Percentiles rank a stretch among this genome's conserved stretches.
Conservation (phyloP, 2,797 vertebrate genomes). For the Ara ararauna region DNA sequence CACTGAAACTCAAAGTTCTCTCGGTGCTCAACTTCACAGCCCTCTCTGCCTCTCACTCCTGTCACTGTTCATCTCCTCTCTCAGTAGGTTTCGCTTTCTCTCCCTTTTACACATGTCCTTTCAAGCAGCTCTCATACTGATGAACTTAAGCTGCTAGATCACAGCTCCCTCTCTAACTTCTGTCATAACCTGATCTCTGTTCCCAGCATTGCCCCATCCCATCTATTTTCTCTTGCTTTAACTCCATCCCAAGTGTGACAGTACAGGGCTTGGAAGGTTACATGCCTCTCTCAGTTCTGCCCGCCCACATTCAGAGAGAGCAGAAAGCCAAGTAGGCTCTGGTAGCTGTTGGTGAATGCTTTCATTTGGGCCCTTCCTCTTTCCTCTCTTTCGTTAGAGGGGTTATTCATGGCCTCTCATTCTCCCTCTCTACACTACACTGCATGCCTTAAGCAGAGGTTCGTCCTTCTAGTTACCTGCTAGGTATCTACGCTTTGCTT, state of each 20-base stretch:
- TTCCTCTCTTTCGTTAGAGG: neutral
- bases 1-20: neutral
- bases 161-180: neutral
- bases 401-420: neutral
- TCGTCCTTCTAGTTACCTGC: neutral
- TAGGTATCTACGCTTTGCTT: neutral
- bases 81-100: neutral
- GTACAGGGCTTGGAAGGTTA: neutral
- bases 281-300: neutral
- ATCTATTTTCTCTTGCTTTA: neutral
- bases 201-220: neutral
- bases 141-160: slow-evolving; percentile 12
- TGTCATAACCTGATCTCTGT: neutral
- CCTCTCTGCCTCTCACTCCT: neutral
- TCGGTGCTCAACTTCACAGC: neutral
- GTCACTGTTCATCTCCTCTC: neutral
- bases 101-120: neutral
- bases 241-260: neutral
- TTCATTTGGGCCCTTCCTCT: neutral
- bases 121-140: neutral
- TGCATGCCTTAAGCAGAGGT: neutral
- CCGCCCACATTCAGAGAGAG: neutral
- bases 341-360: neutral
- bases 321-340: neutral
- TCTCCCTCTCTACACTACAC: neutral